Percentiles rank a stretch among this genome's conserved stretches.
These are phyloP conservation scores for Cyprinus carpio DNA, from an alignment of 2,113 vertebrate species.

Conservation along the genomic window DNA sequence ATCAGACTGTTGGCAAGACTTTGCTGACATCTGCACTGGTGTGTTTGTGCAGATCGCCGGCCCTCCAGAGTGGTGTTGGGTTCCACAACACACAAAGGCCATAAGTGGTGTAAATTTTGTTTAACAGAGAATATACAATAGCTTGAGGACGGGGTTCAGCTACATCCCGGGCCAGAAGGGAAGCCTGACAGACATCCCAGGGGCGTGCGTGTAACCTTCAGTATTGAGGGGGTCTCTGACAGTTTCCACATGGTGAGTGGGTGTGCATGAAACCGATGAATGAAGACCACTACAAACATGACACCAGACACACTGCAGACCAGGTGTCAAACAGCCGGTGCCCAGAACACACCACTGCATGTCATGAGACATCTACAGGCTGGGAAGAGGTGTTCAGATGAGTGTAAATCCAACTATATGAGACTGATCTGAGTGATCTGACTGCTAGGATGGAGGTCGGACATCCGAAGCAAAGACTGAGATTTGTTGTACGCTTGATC, in stretches of 20 bases:
- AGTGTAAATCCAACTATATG: background rate
- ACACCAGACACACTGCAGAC: slow-evolving; percentile 53
- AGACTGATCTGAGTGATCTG: background rate
- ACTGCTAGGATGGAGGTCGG: background rate
- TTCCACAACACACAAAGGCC: slow-evolving; percentile 49
- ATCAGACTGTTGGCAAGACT: background rate
- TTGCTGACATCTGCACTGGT: slow-evolving; percentile 43
- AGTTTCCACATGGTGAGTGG: slow-evolving; percentile 41
- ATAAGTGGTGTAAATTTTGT: slow-evolving; percentile 48
- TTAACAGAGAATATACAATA: slow-evolving; percentile 51
- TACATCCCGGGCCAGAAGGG: slow-evolving; percentile 42
- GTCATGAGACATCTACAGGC: slow-evolving; percentile 36
- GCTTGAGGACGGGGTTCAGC: slow-evolving; percentile 41
- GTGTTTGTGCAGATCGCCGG: slow-evolving; percentile 36
- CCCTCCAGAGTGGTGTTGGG: slow-evolving; percentile 47
- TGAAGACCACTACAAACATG: slow-evolving; percentile 54
- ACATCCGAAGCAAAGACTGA: background rate
- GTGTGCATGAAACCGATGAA: slow-evolving; percentile 51
- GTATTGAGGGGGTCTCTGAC: slow-evolving; percentile 47
- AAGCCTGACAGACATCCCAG: slow-evolving; percentile 42
- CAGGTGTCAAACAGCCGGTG: slow-evolving; percentile 64
- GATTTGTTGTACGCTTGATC: background rate
- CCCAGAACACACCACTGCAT: slow-evolving; percentile 43
- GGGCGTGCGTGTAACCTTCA: slow-evolving; percentile 28
- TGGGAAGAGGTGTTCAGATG: background rate